Evolutionary conservation across 1,140 invertebrate species (phyloP).

Genomic region (Lepidostoma basale): DNA sequence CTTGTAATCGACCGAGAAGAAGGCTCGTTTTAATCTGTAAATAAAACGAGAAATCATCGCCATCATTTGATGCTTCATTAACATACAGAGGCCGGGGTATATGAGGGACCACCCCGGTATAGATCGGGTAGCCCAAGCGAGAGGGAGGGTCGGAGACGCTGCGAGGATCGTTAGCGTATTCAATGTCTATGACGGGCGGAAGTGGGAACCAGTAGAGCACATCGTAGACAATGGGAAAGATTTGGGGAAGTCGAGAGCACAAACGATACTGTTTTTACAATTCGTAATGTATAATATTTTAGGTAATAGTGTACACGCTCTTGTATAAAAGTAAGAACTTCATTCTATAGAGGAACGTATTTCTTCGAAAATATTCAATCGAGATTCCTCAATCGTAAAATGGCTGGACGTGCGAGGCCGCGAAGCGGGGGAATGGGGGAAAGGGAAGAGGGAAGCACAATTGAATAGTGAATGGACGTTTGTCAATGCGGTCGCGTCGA

Average conservation of each 20-base stretch:
- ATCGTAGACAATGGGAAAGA: slow-evolving; percentile 37
- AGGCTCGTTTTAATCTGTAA: neutral
- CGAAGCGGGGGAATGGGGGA: slow-evolving; percentile 1
- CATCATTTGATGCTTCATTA: slow-evolving; percentile 17
- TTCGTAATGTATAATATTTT: neutral
- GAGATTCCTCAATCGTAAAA: no score
- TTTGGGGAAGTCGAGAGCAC: neutral
- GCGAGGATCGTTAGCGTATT: slow-evolving; percentile 1
- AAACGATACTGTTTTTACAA: neutral
- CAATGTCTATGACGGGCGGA: slow-evolving; percentile 26
- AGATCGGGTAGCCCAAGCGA: neutral
- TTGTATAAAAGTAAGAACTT: no score
- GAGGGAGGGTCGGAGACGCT: neutral
- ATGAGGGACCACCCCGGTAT: slow-evolving; percentile 6
- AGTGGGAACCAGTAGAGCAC: slow-evolving; percentile 34
- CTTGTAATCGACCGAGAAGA: neutral
- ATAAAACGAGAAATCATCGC: neutral
- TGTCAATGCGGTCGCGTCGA: slow-evolving; percentile 35
- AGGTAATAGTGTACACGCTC: neutral
- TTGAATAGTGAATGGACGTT: slow-evolving; percentile 35
- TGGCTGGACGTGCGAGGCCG: neutral
- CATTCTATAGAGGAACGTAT: no score
- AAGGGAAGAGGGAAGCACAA: neutral
- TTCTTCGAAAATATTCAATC: no score
- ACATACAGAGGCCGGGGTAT: neutral